phyloP scores from a whole-genome alignment of 2,797 vertebrate species.

The Phalloptychus januarius region DNA sequence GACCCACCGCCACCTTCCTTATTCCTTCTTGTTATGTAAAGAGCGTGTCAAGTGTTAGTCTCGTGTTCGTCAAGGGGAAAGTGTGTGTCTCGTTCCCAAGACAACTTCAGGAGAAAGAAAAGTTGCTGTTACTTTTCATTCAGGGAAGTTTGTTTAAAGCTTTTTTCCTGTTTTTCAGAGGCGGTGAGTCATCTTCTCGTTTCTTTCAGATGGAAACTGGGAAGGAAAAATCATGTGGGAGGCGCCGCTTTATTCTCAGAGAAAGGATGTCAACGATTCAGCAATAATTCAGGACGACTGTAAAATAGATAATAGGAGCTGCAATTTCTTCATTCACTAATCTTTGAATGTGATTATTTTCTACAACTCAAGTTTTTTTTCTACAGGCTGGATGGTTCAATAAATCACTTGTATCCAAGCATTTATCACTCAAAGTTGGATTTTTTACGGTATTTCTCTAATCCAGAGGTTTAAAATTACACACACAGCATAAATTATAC shows the following conservation, averaged over 20 bases:
- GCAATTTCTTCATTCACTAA: not conserved
- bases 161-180: not conserved
- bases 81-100: constrained; percentile 22
- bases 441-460: not conserved
- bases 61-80: constrained; percentile 45
- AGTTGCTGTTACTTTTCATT: constrained; percentile 9
- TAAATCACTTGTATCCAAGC: not conserved
- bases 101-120: constrained; percentile 10
- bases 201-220: constrained; percentile 27
- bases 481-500: not conserved
- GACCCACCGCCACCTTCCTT: not conserved
- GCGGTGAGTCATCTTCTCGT: constrained; percentile 23
- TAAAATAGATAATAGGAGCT: constrained; percentile 6
- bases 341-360: not conserved
- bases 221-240: constrained; percentile 14
- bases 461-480: not conserved
- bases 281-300: constrained; percentile 5
- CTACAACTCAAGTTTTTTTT: not conserved
- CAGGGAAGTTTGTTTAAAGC: constrained; percentile 35
- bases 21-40: constrained; percentile 32
- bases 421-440: not conserved
- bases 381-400: not conserved
- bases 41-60: constrained; percentile 37
- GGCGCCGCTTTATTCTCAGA: constrained; percentile 10
- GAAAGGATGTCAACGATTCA: constrained; percentile 2